These are phyloP conservation scores for Drosophila maculinotata DNA, from an alignment of 2,888 invertebrate genomes.

Conservation along the genomic window DNA sequence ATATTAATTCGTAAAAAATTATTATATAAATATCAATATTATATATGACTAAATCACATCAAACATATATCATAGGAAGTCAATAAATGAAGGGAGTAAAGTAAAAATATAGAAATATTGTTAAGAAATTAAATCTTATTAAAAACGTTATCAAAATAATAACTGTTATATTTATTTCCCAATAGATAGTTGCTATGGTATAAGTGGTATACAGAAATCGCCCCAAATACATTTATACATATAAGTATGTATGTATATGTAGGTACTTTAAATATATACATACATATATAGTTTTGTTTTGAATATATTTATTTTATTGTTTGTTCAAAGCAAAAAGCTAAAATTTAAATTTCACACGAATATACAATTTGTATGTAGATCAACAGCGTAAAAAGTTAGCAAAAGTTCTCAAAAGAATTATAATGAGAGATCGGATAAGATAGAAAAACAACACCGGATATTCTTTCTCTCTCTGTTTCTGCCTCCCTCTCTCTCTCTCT, in stretches of 20 bases:
- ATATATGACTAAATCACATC: no score
- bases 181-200: neutral
- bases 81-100: neutral
- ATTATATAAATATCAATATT: no score
- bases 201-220: neutral
- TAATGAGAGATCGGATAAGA: conserved; percentile 8
- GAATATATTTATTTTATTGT: neutral
- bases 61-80: no score
- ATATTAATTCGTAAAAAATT: no score
- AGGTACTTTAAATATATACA: neutral
- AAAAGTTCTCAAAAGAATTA: conserved; percentile 21
- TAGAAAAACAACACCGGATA: conserved; percentile 35
- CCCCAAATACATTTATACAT: conserved; percentile 1
- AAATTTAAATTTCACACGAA: conserved; percentile 38
- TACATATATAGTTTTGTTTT: neutral
- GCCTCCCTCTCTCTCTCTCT: neutral
- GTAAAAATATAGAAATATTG: neutral
- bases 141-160: no score
- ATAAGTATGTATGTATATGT: neutral
- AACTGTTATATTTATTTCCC: neutral
- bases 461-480: neutral
- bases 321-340: neutral
- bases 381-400: neutral
- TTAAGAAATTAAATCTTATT: no score
- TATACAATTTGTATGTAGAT: conserved; percentile 27